A percentile compares a stretch with the other conserved stretches of the same genome.
These are phyloP conservation scores for Syncerus caffer DNA, from an alignment of 2,797 vertebrate genomes.

Conservation along the genomic window DNA sequence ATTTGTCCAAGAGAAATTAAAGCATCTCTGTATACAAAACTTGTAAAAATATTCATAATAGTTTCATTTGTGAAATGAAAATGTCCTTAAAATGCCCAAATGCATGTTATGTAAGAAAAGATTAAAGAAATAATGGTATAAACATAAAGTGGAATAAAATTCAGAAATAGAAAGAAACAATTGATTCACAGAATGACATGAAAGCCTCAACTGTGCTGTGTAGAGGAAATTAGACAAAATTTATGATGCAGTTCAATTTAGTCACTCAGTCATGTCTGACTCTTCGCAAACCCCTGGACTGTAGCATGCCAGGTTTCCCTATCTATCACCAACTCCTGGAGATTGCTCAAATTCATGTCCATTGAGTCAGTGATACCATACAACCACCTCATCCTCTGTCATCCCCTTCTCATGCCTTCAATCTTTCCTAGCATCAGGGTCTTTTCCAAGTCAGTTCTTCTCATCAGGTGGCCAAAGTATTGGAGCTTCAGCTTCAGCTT, in stretches of 20 bases:
- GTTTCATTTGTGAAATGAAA: neutral
- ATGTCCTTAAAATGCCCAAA: neutral
- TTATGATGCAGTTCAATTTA: neutral
- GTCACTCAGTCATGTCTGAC: neutral
- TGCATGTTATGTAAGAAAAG: neutral
- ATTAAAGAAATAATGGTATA: neutral
- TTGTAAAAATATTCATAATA: neutral
- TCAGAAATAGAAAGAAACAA: neutral
- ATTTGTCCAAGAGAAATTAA: neutral
- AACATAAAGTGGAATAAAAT: neutral
- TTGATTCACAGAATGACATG: neutral
- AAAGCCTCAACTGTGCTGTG: neutral
- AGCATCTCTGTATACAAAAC: neutral
- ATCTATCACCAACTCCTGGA: neutral
- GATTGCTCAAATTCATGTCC: neutral
- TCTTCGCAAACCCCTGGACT: neutral
- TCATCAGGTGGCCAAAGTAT: neutral
- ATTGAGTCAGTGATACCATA: neutral
- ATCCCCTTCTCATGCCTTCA: neutral
- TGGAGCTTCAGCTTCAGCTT: neutral
- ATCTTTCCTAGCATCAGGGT: neutral
- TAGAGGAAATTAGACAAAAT: neutral
- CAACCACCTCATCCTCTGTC: neutral
- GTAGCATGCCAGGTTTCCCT: neutral
- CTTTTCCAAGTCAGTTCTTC: neutral